Evolutionary conservation across 2,113 vertebrate genomes (phyloP).

Genomic region (Oxygymnocypris stewartii): DNA sequence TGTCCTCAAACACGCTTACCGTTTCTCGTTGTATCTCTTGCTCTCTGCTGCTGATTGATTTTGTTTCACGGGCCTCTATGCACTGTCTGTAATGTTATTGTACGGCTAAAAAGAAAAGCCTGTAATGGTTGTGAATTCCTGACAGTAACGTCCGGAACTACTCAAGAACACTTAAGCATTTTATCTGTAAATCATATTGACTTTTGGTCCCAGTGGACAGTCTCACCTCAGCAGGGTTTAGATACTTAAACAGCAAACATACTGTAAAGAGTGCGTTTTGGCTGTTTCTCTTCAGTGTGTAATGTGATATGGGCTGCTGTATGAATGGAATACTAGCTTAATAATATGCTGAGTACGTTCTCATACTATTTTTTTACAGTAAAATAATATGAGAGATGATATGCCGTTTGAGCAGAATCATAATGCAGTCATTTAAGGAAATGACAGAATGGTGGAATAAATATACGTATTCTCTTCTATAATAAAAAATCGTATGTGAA

Average conservation of each 20-base stretch:
- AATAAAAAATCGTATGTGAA: neutral
- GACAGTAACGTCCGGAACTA: constrained; percentile 5
- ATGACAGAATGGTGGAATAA: neutral
- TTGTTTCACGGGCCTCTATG: neutral
- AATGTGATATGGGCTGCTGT: neutral
- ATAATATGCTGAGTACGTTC: neutral
- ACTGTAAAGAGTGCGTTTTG: neutral
- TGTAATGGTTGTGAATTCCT: constrained; percentile 41
- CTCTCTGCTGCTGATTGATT: constrained; percentile 37
- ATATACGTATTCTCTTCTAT: neutral
- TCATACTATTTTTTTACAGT: neutral
- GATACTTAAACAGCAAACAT: neutral
- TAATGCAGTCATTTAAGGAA: neutral
- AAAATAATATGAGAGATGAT: neutral
- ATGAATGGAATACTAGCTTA: neutral
- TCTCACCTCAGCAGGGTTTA: constrained; percentile 5
- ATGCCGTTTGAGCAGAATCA: neutral
- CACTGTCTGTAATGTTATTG: constrained; percentile 35
- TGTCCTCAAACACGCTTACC: constrained; percentile 5
- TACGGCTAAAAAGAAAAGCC: constrained; percentile 37
- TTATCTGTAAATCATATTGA: neutral
- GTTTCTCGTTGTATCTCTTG: constrained; percentile 2
- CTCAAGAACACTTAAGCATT: constrained; percentile 27
- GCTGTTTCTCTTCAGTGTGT: neutral
- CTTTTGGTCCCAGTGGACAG: neutral